Conservation (phyloP, 2,888 invertebrate species). For the Frankliniella fusca region DNA sequence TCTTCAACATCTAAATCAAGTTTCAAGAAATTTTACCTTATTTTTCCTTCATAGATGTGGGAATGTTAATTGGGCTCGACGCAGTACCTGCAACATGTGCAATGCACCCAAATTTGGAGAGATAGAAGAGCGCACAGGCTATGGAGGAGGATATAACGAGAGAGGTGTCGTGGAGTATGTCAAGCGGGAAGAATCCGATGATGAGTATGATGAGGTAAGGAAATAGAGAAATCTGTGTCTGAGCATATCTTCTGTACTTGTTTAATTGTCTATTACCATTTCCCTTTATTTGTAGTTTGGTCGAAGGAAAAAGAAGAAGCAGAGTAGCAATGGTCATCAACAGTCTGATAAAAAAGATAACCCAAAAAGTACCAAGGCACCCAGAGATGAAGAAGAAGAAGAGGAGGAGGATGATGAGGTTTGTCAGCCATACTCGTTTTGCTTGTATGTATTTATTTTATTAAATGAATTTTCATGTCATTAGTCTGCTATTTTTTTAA, state of each 20-base stretch:
- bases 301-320: slow-evolving; percentile 48
- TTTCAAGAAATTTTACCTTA: slow-evolving; percentile 19
- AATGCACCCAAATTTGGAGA: slow-evolving; percentile 97
- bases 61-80: slow-evolving; percentile 98
- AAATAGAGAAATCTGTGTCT: no score
- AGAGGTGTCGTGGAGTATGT: slow-evolving; percentile 94
- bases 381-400: slow-evolving; percentile 45
- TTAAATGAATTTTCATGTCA: slow-evolving; percentile 26
- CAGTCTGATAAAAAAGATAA: slow-evolving; percentile 47
- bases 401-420: slow-evolving; percentile 54
- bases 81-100: slow-evolving; percentile 96
- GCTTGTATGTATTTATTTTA: slow-evolving; percentile 48
- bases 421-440: slow-evolving; percentile 51
- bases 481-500: slow-evolving; percentile 29
- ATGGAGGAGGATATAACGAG: slow-evolving; percentile 92
- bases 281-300: slow-evolving; percentile 47
- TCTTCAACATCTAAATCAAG: no score
- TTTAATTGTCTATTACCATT: neutral
- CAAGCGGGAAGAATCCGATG: slow-evolving; percentile 78
- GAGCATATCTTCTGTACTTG: no score
- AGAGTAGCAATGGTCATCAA: slow-evolving; percentile 32
- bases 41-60: slow-evolving; percentile 63
- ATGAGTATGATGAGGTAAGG: slow-evolving; percentile 94
- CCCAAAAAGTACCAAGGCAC: slow-evolving; percentile 48
- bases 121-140: slow-evolving; percentile 73